phyloP scores from a whole-genome alignment of 2,113 vertebrate genomes.

The Hassar affinis region DNA sequence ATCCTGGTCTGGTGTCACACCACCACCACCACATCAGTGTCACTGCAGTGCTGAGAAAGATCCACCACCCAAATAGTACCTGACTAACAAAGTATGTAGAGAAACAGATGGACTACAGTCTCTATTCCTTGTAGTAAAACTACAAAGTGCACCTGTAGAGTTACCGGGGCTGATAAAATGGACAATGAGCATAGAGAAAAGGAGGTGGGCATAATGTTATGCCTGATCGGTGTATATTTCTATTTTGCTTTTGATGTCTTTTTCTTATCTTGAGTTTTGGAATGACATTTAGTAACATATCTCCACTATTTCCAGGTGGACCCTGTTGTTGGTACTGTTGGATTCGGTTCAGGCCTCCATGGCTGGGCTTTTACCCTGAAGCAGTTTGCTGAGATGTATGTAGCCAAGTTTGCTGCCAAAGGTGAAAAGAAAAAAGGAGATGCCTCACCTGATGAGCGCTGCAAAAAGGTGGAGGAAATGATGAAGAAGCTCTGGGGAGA shows the following conservation, averaged over 20 bases:
- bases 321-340: conserved; percentile 57
- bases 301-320: conserved; percentile 54
- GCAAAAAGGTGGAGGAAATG: conserved; percentile 56
- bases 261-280: neutral
- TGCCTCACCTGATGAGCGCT: conserved; percentile 15
- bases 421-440: conserved; percentile 65
- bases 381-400: conserved; percentile 66
- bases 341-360: conserved; percentile 62
- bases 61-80: too few relatives aligned
- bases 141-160: too few relatives aligned
- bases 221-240: too few relatives aligned
- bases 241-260: neutral
- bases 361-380: conserved; percentile 69
- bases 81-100: too few relatives aligned
- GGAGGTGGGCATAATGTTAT: too few relatives aligned
- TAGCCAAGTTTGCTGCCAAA: conserved; percentile 63
- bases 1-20: too few relatives aligned
- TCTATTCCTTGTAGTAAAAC: too few relatives aligned
- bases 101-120: too few relatives aligned
- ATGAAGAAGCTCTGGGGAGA: conserved; percentile 61
- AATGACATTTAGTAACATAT: neutral
- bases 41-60: too few relatives aligned
- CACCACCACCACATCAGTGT: too few relatives aligned
- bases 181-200: too few relatives aligned
- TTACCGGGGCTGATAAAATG: too few relatives aligned